phyloP scores from a whole-genome alignment of 2,797 vertebrate genomes.

The Anableps anableps region DNA sequence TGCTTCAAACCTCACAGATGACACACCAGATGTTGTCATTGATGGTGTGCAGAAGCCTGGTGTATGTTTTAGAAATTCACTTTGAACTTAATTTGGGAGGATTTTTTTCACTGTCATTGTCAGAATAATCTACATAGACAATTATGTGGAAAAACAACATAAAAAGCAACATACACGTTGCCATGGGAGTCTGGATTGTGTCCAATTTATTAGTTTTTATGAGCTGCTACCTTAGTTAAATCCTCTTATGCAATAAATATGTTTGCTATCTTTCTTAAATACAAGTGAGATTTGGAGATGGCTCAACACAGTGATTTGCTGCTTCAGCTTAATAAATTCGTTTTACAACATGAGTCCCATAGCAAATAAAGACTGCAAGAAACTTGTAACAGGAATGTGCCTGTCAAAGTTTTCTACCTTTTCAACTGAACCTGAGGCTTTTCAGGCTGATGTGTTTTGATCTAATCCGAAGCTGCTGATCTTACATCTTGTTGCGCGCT shows the following conservation, averaged over 20 bases:
- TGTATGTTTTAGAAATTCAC: constrained; percentile 24
- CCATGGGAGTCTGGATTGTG: not conserved
- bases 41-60: constrained; percentile 34
- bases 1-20: constrained; percentile 30
- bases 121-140: not conserved
- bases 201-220: not conserved
- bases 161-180: not conserved
- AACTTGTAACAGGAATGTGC: constrained; percentile 11
- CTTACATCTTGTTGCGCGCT: constrained; percentile 52
- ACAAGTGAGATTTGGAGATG: not conserved
- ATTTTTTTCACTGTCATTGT: not conserved
- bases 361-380: constrained; percentile 8
- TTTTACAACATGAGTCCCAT: constrained; percentile 8
- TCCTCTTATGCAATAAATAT: no score
- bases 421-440: constrained; percentile 29
- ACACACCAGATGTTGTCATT: constrained; percentile 43
- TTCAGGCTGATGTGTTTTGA: constrained; percentile 43
- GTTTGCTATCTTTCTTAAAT: not conserved
- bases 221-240: not conserved
- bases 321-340: constrained; percentile 3
- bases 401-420: constrained; percentile 3
- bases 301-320: not conserved
- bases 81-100: constrained; percentile 13
- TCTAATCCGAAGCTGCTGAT: constrained; percentile 55
- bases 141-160: not conserved